A percentile compares a stretch with the other conserved stretches of the same genome.
Evolutionary conservation across 2,888 invertebrate genomes (phyloP).

Genomic region (Calliopum simillimum): DNA sequence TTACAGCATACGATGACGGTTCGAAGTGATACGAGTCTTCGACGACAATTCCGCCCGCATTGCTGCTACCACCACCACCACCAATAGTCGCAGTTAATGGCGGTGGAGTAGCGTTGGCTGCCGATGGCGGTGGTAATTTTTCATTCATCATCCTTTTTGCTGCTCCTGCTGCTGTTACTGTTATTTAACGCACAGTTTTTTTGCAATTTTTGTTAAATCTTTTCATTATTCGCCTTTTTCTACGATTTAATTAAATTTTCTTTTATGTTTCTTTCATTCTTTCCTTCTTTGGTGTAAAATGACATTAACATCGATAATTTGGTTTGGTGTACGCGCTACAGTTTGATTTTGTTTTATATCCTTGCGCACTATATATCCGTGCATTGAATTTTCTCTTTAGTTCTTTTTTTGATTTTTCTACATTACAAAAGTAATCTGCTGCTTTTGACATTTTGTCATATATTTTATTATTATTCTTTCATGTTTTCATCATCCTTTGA

Average conservation of each 20-base stretch:
- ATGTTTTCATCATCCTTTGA: too few species aligned
- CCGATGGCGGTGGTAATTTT: conserved; percentile 33
- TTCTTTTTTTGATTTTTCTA: not conserved
- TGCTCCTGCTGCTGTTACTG: not conserved
- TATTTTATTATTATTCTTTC: not conserved
- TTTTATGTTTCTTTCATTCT: too few species aligned
- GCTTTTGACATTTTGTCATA: not conserved
- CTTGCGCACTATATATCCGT: not conserved
- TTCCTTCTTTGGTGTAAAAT: too few species aligned
- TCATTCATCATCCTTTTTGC: conserved; percentile 35
- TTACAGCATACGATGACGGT: conserved; percentile 22
- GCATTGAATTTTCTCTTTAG: not conserved
- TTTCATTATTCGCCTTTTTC: not conserved
- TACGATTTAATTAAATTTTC: conserved; percentile 21
- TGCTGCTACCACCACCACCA: conserved; percentile 5
- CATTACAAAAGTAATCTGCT: not conserved
- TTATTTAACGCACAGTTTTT: not conserved
- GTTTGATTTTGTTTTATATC: not conserved
- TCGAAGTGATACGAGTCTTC: conserved; percentile 37
- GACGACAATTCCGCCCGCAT: too few species aligned
- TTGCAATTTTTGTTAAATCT: conserved; percentile 1
- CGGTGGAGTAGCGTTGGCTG: conserved; percentile 5
- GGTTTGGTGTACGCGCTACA: not conserved
- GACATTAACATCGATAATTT: too few species aligned
- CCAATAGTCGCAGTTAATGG: conserved; percentile 11